Base-by-base conservation (phyloP, 2,797 vertebrate species). In the Emys orbicularis region DNA sequence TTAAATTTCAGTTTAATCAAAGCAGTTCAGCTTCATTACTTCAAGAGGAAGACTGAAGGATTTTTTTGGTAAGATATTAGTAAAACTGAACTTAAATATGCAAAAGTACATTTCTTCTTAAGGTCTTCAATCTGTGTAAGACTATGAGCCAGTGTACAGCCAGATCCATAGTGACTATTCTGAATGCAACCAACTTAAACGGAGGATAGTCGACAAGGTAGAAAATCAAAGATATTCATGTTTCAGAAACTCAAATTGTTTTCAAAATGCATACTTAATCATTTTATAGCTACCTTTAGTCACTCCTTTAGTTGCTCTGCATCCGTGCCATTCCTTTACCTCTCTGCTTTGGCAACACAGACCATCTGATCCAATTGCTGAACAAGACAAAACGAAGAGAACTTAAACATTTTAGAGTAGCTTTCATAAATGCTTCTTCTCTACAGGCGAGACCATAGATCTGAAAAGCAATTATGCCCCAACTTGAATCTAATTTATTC, bases 271-370 rank as follows among this genome's bases (percentile, higher is more conserved):
- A 2, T 49, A 23, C 5, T 68, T 15, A 79, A 8, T 12, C 27
- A 59, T 61, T 81, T 84, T 76, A 3, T 79, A 88, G 37, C 49
- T 90, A 99, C 99, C 99, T 99, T 99, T 99, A 68, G 97, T 99
- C 79, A 99, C 98, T 0, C 98, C 99, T 97, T 98, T 99, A 3
- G 99, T 99, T 12, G 99, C 99, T 91, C 99, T 98, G 95, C 99
- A 99, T 59, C 99, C 99, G 1, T 99, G 99, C 99, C 99, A 99
- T 96, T 99, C 99, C 98, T 99, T 99, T 87, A 99, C 98, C 98
- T 99, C 99, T 96, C 99, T 99, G 98, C 99, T 99, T 92, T 99
- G 99, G 96, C 99, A 99, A 92, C 99, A 99, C 80, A 99, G 81
- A 29, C 99, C 99, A 29, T 99, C 99, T 1, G 99, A 93, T 59